phyloP scores from a whole-genome alignment of 1,140 invertebrate genomes.

The Danaus plexippus region DNA sequence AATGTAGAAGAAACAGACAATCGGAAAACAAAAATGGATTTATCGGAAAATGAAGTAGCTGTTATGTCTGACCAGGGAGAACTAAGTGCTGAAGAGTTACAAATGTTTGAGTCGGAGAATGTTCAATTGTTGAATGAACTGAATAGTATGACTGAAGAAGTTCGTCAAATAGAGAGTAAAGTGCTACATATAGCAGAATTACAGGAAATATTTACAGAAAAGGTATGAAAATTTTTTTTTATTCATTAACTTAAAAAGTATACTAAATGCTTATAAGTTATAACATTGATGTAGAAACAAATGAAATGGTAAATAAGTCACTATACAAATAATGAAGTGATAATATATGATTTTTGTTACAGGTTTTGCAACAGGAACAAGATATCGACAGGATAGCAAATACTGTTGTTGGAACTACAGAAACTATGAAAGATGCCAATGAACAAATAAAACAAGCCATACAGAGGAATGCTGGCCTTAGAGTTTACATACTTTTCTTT shows the following conservation, averaged over 20 bases:
- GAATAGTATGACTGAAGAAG: slow-evolving; percentile 83
- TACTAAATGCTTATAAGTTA: too few relatives aligned
- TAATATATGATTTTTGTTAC: slow-evolving; percentile 17
- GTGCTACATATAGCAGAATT: slow-evolving; percentile 95
- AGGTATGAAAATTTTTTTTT: slow-evolving; percentile 74
- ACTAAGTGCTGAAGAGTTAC: slow-evolving; percentile 88
- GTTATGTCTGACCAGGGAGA: slow-evolving; percentile 60
- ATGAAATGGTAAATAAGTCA: too few relatives aligned
- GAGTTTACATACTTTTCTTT: slow-evolving; percentile 96
- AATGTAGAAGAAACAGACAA: slow-evolving; percentile 38
- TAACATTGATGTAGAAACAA: too few relatives aligned
- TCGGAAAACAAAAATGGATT: slow-evolving; percentile 45
- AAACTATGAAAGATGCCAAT: slow-evolving; percentile 97
- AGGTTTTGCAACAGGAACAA: slow-evolving; percentile 89
- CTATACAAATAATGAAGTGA: too few relatives aligned
- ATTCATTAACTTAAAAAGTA: too few relatives aligned
- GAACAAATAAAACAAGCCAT: slow-evolving; percentile 97
- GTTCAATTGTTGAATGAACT: slow-evolving; percentile 87
- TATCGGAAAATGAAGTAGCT: slow-evolving; percentile 52
- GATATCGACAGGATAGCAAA: slow-evolving; percentile 92
- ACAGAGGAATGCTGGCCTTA: slow-evolving; percentile 93
- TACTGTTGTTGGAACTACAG: slow-evolving; percentile 90
- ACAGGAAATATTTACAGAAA: slow-evolving; percentile 98
- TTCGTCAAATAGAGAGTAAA: slow-evolving; percentile 91
- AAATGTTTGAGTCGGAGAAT: slow-evolving; percentile 92